phyloP scores from a whole-genome alignment of 64 coral and sea anemone genomes.

The Exaiptasia diaphana region DNA sequence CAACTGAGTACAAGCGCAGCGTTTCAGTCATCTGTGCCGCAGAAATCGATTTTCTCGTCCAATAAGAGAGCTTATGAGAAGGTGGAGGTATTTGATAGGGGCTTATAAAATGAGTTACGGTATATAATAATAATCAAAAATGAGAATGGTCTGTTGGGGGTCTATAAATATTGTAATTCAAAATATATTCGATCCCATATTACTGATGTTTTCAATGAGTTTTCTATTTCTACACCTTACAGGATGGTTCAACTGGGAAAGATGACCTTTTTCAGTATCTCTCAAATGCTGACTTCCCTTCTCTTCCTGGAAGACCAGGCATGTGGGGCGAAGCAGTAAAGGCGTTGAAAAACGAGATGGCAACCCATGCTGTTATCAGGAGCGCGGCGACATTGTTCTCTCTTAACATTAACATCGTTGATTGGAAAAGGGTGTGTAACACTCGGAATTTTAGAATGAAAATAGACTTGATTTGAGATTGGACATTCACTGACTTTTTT shows the following conservation, averaged over 20 bases:
- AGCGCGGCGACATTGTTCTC: constrained; percentile 29
- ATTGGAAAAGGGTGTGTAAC: constrained; percentile 35
- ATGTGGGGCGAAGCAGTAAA: constrained; percentile 9
- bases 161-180: constrained; percentile 14
- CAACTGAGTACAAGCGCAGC: no score
- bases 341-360: constrained; percentile 39
- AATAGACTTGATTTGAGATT: no score
- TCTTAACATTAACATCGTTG: constrained; percentile 36
- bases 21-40: no score
- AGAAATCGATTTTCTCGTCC: no score
- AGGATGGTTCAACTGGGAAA: constrained; percentile 4
- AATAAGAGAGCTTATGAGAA: no score
- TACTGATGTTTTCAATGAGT: background rate
- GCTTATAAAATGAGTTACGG: no score
- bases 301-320: background rate
- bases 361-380: constrained; percentile 13
- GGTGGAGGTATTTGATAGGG: no score
- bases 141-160: constrained; percentile 20
- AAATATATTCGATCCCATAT: constrained; percentile 27
- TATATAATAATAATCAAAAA: no score
- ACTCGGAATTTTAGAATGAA: background rate
- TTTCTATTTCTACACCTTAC: constrained; percentile 6
- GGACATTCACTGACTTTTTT: no score
- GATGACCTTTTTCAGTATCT: constrained; percentile 27
- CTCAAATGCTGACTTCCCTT: constrained; percentile 26